Base-by-base conservation (phyloP, 2,888 invertebrate genomes). In the Cheilosia scutellata region DNA sequence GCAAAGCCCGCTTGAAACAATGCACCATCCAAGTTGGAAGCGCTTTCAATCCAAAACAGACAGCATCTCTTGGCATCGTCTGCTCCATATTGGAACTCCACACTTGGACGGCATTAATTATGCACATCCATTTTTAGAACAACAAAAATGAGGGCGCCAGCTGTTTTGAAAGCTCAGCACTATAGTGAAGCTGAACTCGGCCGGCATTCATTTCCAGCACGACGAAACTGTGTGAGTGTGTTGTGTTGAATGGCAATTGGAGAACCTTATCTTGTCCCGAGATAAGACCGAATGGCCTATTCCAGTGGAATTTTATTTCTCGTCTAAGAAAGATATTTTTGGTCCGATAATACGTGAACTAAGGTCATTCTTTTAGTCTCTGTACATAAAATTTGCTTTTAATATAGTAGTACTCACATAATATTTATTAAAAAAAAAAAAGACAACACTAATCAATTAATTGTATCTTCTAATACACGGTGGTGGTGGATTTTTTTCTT, bases 41-140 rank as follows among this genome's bases (percentile, higher is more conserved):
- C 13, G 11, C 29, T 47, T 29, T 31, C 9, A 13, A 11, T 29
- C n/a, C 25, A 29, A 1, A 40, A 66, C 9, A 27, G 42, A 42
- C 55, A 44, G 55, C 3, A 27, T 42, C 27, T 53, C 66, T 7
- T 33, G 11, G 5, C 25, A 29, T 51, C 27, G 31, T 5, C 27
- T 9, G 27, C 60, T 9, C 42, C 37, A 11, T 37, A 9, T 4
- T 29, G 1, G 16, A 44, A 33, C 44, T 27, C 51, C 20, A n/a
- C 31, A n/a, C 27, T 16, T 49, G 5, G 68, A 16, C 47, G 51
- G 47, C 66, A 62, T 51, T 78, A 66, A 78, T 74, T 80, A 84
- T 84, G 75, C 80, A 75, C 58, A 71, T 76, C 82, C 82, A 82
- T 82, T 70, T 76, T 72, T 76, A 86, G 86, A 86, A 75, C 37